phyloP scores from a whole-genome alignment of 2,797 vertebrate genomes.

The Microhierax caerulescens region DNA sequence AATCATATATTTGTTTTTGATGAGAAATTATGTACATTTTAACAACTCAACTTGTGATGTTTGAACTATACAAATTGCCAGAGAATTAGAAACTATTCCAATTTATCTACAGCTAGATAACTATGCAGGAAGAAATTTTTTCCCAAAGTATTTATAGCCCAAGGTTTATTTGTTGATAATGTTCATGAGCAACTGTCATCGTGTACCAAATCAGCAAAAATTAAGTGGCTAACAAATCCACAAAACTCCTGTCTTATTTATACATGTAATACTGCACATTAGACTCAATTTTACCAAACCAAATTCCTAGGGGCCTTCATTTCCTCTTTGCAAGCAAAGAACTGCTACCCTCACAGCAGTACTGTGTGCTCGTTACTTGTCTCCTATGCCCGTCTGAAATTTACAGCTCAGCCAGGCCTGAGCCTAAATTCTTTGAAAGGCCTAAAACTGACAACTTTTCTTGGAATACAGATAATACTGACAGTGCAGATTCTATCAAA shows the following conservation, averaged over 20 bases:
- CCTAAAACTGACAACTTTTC: not conserved
- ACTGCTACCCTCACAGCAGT: not conserved
- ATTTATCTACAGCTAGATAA: not conserved
- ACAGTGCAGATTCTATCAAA: not conserved
- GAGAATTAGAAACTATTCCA: not conserved
- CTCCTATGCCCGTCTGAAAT: not conserved
- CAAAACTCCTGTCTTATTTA: not conserved
- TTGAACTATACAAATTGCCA: not conserved
- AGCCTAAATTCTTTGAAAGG: not conserved
- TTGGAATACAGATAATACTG: not conserved
- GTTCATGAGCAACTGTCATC: not conserved
- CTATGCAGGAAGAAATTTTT: not conserved
- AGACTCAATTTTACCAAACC: not conserved
- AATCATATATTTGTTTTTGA: not conserved
- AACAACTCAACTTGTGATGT: not conserved
- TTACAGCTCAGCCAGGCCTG: not conserved
- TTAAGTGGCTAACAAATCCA: not conserved
- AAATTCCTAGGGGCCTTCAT: not conserved
- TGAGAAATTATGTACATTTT: not conserved
- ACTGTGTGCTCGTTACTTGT: not conserved
- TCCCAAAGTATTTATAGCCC: not conserved
- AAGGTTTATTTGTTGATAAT: not conserved
- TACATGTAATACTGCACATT: not conserved
- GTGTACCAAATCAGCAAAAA: not conserved
- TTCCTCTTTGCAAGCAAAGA: not conserved